Conservation (phyloP, 2,797 vertebrate species). For the Strix occidentalis region DNA sequence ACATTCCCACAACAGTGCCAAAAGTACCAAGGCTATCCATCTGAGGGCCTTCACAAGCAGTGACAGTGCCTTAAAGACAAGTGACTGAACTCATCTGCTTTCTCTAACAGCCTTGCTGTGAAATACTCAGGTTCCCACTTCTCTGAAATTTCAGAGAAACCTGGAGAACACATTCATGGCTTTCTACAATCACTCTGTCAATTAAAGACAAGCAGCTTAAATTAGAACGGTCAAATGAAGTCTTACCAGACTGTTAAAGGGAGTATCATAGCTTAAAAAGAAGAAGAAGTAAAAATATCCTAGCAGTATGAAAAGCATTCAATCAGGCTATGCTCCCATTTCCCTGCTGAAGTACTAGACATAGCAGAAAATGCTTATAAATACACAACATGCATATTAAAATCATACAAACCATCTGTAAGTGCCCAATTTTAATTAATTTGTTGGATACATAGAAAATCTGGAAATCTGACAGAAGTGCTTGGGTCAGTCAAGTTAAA, state of each 20-base stretch:
- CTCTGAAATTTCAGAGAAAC: not conserved
- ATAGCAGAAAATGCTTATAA: not conserved
- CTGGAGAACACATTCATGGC: not conserved
- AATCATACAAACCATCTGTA: not conserved
- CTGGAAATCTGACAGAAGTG: not conserved
- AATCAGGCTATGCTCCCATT: not conserved
- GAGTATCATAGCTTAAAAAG: accelerated
- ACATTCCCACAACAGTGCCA: too few species aligned
- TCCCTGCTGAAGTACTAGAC: not conserved
- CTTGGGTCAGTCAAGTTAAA: not conserved
- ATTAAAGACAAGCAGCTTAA: not conserved
- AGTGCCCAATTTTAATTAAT: not conserved
- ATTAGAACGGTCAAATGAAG: not conserved
- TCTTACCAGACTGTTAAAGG: not conserved
- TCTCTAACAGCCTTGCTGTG: not conserved
- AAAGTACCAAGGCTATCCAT: accelerated
- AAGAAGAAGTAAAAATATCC: not conserved
- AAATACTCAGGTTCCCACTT: not conserved
- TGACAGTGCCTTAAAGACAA: accelerated
- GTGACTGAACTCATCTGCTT: not conserved
- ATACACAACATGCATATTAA: not conserved
- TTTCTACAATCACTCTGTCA: not conserved
- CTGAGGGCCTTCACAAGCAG: not conserved
- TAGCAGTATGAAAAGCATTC: not conserved
- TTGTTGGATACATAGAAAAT: not conserved